Evolutionary conservation across 2,888 invertebrate species (phyloP), one percentile per base, ranked within the genome.

Genomic region (Rugalucina vietnamica): DNA sequence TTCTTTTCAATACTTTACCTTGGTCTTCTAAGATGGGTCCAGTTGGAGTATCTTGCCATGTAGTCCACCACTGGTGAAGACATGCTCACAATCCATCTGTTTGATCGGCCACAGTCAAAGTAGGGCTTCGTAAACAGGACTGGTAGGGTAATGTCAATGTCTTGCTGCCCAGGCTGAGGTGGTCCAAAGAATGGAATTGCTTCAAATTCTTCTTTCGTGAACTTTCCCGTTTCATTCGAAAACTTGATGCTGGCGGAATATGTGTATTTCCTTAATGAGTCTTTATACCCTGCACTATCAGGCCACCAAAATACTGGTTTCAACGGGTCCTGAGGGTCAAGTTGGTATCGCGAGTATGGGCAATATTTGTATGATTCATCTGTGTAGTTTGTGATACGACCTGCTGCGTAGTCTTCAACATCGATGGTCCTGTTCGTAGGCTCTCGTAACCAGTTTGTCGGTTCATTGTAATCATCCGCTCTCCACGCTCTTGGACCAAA

Each of bases 31-130:
- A 94, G 84, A 86, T 94, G 94, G 32, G 91, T 91, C 90, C 90
- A 94, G 39, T 91, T 90, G 0, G 93, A 93, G 85, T 95, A 95
- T 87, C 95, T 87, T 0, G 99, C 99, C 95, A 97, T 98, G 90
- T 98, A 98, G 94, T 99, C 99, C 3, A 98, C 98, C 54, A 99
- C 97, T 0, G 99, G 99, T 32, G 98, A 97, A 0, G 98, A 97
- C 0, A 98, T 99, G 34, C 97, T 97, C 12, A 99, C 97, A 49
- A 99, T 96, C 99, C 99, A 99, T 94, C 98, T 97, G 95, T 99
- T 98, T 0, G 98, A 97, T 87, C 98, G 96, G 5, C 98, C 98
- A 94, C 99, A 99, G 95, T 99, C 99, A 94, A 98, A 99, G 94
- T 99, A 99, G 0, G 99, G 99, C 81, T 97, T 96, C 0, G 98